A percentile compares a stretch with the other conserved stretches of the same genome.
Evolutionary conservation across 2,888 invertebrate genomes (phyloP).

Genomic region (Scaptodrosophila latifasciaeformis): DNA sequence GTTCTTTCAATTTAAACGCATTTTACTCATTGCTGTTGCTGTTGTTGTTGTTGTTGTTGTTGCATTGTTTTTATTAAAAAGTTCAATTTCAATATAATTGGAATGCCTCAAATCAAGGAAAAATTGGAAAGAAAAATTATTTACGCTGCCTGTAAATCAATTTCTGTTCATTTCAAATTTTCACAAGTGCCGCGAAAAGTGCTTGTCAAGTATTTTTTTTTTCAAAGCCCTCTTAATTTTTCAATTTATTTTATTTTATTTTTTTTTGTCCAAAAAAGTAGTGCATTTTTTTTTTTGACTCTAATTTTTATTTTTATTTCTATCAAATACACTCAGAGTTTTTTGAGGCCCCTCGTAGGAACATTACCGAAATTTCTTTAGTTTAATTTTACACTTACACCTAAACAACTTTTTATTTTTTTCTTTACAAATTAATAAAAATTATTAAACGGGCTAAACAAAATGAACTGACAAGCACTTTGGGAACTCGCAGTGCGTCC

Average conservation of each 20-base stretch:
- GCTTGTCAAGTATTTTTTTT: not conserved
- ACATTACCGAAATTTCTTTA: conserved; percentile 74
- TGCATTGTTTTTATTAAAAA: too few species aligned
- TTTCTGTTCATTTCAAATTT: not conserved
- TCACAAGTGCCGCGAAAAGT: not conserved
- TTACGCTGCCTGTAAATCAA: too few species aligned
- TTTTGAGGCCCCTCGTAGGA: conserved; percentile 54
- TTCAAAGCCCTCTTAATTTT: conserved; percentile 71
- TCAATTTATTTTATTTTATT: conserved; percentile 32
- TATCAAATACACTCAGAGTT: conserved; percentile 28
- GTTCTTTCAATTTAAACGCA: conserved; percentile 43
- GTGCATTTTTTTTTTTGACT: too few species aligned
- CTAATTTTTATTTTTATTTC: conserved; percentile 45
- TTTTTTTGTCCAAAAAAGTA: conserved; percentile 27
- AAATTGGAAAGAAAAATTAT: too few species aligned
- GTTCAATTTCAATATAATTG: conserved; percentile 38
- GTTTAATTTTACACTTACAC: conserved; percentile 71
- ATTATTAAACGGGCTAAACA: conserved; percentile 12
- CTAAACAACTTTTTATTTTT: conserved; percentile 54
- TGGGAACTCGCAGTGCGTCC: not conserved
- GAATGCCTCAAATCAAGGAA: conserved; percentile 17
- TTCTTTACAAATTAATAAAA: too few species aligned
- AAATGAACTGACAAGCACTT: not conserved
- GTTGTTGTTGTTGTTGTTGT: conserved; percentile 29
- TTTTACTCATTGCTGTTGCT: conserved; percentile 42